Evolutionary conservation across 1,140 invertebrate genomes (phyloP).

Genomic region (Sitophilus oryzae): DNA sequence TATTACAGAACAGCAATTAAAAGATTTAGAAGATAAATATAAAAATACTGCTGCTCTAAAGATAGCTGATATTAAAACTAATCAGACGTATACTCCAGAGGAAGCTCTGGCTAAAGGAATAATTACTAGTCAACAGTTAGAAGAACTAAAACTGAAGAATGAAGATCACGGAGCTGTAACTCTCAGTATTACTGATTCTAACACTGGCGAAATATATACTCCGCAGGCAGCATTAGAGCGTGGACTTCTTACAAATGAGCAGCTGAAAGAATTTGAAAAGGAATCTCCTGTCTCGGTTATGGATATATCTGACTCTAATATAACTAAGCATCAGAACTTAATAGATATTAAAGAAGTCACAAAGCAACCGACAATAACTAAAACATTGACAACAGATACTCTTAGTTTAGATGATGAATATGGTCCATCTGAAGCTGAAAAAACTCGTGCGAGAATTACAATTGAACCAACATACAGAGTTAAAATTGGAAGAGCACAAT

Average conservation of each 20-base stretch:
- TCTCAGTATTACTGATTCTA: background rate
- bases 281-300: background rate
- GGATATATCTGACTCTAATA: constrained; percentile 8
- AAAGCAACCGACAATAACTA: constrained; percentile 32
- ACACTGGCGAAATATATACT: background rate
- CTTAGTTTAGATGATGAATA: constrained; percentile 43
- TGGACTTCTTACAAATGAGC: background rate
- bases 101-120: constrained; percentile 53
- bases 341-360: no score
- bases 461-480: constrained; percentile 65
- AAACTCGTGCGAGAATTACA: constrained; percentile 53
- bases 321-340: background rate
- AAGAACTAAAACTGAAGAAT: constrained; percentile 29
- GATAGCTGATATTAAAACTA: constrained; percentile 17
- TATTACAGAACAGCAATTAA: background rate
- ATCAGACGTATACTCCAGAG: constrained; percentile 43
- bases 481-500: constrained; percentile 54
- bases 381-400: constrained; percentile 37
- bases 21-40: background rate
- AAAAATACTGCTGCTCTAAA: constrained; percentile 16
- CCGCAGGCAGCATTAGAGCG: background rate
- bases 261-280: background rate
- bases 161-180: background rate
- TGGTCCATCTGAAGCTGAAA: constrained; percentile 49
- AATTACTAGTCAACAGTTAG: constrained; percentile 41